These are phyloP conservation scores for Patella vulgata DNA, from an alignment of 1,140 invertebrate genomes.

Conservation along the genomic window DNA sequence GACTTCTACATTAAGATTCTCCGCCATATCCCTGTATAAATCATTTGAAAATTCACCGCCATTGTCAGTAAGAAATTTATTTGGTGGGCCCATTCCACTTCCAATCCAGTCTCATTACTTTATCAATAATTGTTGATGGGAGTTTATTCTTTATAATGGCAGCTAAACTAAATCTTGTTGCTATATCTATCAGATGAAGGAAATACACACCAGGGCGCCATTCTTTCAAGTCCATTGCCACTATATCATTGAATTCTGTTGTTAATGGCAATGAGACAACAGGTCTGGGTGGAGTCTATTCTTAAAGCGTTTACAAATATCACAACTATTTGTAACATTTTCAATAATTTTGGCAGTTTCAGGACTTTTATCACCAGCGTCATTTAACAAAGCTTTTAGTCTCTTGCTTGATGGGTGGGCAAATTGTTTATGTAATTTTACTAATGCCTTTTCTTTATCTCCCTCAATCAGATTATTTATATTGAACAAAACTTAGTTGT, in stretches of 20 bases:
- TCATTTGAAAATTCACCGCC: background rate
- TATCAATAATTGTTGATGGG: background rate
- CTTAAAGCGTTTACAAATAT: conserved; percentile 2
- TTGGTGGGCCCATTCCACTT: conserved; percentile 1
- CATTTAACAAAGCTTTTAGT: background rate
- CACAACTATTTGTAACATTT: background rate
- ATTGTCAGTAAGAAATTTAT: background rate
- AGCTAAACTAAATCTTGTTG: conserved; percentile 5
- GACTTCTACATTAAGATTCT: conserved; percentile 3
- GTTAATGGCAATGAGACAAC: conserved; percentile 10
- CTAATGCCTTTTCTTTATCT: background rate
- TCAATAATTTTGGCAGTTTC: background rate
- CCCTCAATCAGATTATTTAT: background rate
- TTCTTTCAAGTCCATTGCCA: conserved; percentile 5
- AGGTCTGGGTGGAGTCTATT: background rate
- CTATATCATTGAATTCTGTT: conserved; percentile 18
- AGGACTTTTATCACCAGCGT: background rate
- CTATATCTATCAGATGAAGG: conserved; percentile 4
- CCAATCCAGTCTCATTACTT: conserved; percentile 6
- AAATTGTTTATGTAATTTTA: conserved; percentile 7
- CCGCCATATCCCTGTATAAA: background rate
- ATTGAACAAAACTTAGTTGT: conserved; percentile 1
- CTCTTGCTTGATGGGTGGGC: background rate
- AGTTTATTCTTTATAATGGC: conserved; percentile 1
- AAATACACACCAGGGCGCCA: background rate